Conservation (phyloP, 2,113 vertebrate species). For the Pollimyrus isidori region DNA sequence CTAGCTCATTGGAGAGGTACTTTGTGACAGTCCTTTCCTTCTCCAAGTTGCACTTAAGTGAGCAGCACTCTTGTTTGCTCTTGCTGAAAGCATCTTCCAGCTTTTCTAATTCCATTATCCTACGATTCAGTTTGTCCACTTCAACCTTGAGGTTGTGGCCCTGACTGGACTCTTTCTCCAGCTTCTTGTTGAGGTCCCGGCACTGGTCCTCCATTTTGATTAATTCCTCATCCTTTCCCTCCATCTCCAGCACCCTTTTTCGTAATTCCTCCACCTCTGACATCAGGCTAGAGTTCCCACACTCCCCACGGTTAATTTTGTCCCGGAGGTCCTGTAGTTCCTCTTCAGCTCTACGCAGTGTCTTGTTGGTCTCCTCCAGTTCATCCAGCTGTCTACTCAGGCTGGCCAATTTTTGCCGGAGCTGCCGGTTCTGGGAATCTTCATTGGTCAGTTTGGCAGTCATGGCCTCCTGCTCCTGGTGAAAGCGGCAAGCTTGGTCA, state of each 20-base stretch:
- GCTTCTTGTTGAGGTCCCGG: conserved; percentile 81
- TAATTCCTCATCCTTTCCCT: conserved; percentile 93
- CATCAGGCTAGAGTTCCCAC: conserved; percentile 75
- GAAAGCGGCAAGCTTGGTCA: conserved; percentile 59
- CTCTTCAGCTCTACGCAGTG: conserved; percentile 81
- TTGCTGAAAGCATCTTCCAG: conserved; percentile 88
- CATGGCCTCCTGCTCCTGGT: conserved; percentile 77
- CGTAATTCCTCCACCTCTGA: conserved; percentile 84
- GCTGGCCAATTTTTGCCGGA: conserved; percentile 77
- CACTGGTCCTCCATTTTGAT: conserved; percentile 92
- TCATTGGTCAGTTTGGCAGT: conserved; percentile 88
- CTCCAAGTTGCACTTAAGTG: conserved; percentile 81
- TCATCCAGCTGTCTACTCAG: conserved; percentile 87
- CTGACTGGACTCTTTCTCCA: conserved; percentile 82
- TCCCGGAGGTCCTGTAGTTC: conserved; percentile 88
- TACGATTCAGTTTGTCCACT: conserved; percentile 85
- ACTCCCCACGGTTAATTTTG: conserved; percentile 81
- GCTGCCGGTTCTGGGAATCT: conserved; percentile 83
- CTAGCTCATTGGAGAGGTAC: conserved; percentile 77
- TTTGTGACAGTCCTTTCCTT: conserved; percentile 83
- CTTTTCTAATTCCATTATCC: conserved; percentile 88
- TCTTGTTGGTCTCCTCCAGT: conserved; percentile 88
- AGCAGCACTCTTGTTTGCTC: conserved; percentile 86
- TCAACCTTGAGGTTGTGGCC: conserved; percentile 78
- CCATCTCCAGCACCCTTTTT: conserved; percentile 89